Evolutionary conservation across 1,140 invertebrate species (phyloP).

Genomic region (Aradophagus sp.): DNA sequence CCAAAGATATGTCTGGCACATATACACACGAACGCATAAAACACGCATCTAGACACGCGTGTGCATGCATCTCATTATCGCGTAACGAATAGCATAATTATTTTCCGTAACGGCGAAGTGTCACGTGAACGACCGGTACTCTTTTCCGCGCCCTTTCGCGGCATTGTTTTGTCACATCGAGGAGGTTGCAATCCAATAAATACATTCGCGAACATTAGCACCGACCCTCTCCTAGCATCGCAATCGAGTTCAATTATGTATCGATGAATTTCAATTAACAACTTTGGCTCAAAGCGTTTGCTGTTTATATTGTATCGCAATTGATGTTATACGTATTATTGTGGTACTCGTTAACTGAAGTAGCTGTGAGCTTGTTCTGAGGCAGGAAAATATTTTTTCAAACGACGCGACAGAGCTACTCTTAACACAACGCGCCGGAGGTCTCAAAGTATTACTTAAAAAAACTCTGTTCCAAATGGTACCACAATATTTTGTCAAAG

Average conservation of each 20-base stretch:
- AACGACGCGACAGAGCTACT: too few relatives aligned
- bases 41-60: too few relatives aligned
- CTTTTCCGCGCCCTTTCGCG: neutral
- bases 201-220: constrained; percentile 14
- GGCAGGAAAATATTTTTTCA: too few relatives aligned
- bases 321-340: constrained; percentile 11
- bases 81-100: constrained; percentile 27
- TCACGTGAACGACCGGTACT: constrained; percentile 6
- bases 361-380: neutral
- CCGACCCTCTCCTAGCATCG: neutral
- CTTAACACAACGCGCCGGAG: too few relatives aligned
- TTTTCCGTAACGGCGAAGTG: constrained; percentile 6
- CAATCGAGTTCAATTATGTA: constrained; percentile 18
- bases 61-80: constrained; percentile 38
- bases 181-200: constrained; percentile 8
- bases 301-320: constrained; percentile 10
- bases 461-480: too few relatives aligned
- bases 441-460: too few relatives aligned
- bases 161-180: too few relatives aligned
- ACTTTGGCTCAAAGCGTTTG: constrained; percentile 2
- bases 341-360: neutral
- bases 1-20: constrained; percentile 14
- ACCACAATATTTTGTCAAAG: too few relatives aligned
- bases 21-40: neutral
- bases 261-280: constrained; percentile 39